Percentiles rank a stretch among this genome's conserved stretches.
These are phyloP conservation scores for Crotalus horridus DNA, from an alignment of 2,113 vertebrate species.

Conservation along the genomic window DNA sequence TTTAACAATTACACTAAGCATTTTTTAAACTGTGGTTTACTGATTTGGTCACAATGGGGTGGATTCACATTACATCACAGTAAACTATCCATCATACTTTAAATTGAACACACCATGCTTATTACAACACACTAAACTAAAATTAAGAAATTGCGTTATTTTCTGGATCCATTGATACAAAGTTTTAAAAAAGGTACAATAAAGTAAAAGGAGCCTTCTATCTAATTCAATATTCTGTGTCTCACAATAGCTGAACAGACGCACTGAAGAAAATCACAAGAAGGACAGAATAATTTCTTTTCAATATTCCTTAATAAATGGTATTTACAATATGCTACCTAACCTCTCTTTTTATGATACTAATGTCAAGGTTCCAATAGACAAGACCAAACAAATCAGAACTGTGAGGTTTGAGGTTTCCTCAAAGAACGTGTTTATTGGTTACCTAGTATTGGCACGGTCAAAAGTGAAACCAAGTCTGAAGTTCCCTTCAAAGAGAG, in stretches of 20 bases:
- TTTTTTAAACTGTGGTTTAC: not conserved
- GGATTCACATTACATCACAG: not conserved
- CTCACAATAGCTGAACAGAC: not conserved
- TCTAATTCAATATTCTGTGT: not conserved
- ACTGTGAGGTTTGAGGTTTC: too few species aligned
- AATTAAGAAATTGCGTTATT: not conserved
- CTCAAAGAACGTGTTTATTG: too few species aligned
- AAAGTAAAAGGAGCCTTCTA: not conserved
- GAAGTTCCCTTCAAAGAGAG: too few species aligned
- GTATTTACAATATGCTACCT: not conserved
- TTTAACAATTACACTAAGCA: not conserved
- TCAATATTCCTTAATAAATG: not conserved
- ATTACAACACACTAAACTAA: not conserved
- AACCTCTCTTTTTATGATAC: not conserved
- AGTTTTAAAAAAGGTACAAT: not conserved
- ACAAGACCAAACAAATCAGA: too few species aligned
- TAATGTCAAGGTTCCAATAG: too few species aligned
- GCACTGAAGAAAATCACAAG: not conserved
- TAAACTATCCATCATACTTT: not conserved
- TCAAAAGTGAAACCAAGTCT: too few species aligned
- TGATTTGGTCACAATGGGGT: not conserved
- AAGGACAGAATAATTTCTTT: not conserved
- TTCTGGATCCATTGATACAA: not conserved
- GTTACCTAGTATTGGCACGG: too few species aligned
- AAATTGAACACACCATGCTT: not conserved